These are phyloP conservation scores for Agonopterix arenella DNA, from an alignment of 2,888 invertebrate species.

Conservation along the genomic window DNA sequence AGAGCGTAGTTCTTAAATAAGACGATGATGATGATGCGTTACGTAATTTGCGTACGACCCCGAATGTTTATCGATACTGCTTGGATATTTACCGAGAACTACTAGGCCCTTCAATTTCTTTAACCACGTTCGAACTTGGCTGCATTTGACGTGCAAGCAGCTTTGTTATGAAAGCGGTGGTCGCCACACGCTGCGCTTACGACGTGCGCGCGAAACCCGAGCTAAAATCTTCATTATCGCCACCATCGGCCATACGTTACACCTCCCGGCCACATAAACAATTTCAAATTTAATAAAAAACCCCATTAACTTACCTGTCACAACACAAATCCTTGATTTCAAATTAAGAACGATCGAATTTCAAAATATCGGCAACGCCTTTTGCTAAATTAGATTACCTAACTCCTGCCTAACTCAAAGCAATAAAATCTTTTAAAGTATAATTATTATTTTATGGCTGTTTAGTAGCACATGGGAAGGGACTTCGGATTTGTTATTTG, in stretches of 20 bases:
- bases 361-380: not conserved
- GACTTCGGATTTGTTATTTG: no score
- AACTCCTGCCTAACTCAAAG: no score
- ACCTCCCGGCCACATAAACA: slow-evolving; percentile 35
- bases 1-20: no score
- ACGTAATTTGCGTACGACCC: no score
- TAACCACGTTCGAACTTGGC: slow-evolving; percentile 1
- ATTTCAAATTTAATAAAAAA: slow-evolving; percentile 33
- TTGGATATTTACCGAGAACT: not conserved
- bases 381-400: slow-evolving; percentile 8
- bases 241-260: slow-evolving; percentile 42
- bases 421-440: no score
- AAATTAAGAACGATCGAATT: not conserved
- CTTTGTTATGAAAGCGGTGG: slow-evolving; percentile 8
- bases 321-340: slow-evolving; percentile 9
- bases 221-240: slow-evolving; percentile 56
- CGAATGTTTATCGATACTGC: no score
- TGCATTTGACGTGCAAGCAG: slow-evolving; percentile 1
- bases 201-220: slow-evolving; percentile 50
- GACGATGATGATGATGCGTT: no score
- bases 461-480: no score
- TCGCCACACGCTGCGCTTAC: slow-evolving; percentile 40
- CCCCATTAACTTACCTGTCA: slow-evolving; percentile 28
- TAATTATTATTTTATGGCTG: no score
- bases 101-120: not conserved